phyloP scores from a whole-genome alignment of 2,113 vertebrate species.

The Collichthys lucidus region DNA sequence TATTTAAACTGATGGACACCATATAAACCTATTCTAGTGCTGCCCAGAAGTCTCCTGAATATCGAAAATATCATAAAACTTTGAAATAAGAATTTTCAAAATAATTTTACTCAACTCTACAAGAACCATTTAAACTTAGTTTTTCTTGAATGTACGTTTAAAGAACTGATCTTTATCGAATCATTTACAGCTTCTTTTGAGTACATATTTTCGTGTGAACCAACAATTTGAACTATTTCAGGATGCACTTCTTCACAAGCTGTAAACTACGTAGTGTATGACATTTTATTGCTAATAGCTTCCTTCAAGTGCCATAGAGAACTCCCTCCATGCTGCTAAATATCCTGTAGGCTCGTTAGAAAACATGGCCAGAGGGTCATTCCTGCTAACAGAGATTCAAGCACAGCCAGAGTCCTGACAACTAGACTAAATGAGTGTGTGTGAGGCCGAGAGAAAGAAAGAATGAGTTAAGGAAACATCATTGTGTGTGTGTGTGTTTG shows the following conservation, averaged over 20 bases:
- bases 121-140: neutral
- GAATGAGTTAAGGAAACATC: slow-evolving; percentile 2
- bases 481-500: slow-evolving; percentile 7
- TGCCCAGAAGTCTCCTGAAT: too few relatives aligned
- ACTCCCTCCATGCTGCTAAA: slow-evolving; percentile 50
- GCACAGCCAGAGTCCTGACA: slow-evolving; percentile 51
- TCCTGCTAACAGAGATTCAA: slow-evolving; percentile 49
- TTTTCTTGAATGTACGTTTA: neutral
- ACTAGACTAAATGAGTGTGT: neutral
- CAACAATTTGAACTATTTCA: slow-evolving; percentile 14
- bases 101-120: neutral
- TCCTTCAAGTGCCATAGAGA: slow-evolving; percentile 41
- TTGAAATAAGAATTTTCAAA: neutral
- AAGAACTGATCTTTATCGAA: neutral
- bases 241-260: slow-evolving; percentile 1
- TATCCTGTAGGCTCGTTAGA: slow-evolving; percentile 46
- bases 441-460: slow-evolving; percentile 2
- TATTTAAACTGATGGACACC: too few relatives aligned
- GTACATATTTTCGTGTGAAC: neutral
- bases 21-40: neutral
- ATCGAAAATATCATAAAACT: neutral
- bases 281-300: slow-evolving; percentile 50
- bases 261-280: slow-evolving; percentile 22
- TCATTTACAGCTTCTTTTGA: neutral
- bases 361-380: slow-evolving; percentile 35